Conservation (phyloP, 1,140 invertebrate species). For the Tetramorium alpestre region DNA sequence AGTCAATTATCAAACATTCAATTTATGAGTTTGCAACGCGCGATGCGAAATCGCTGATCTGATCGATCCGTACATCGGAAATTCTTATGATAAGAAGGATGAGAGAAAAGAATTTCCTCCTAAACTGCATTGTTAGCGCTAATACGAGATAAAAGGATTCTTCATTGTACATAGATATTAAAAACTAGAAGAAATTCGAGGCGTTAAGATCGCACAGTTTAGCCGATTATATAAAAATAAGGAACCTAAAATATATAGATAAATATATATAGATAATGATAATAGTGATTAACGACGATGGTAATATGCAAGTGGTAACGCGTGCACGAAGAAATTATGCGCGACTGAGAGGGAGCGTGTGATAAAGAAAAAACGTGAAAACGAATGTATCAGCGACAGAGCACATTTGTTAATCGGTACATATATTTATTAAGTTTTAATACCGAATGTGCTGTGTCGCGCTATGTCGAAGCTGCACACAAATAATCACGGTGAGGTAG, state of each 20-base stretch:
- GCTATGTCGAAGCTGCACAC: constrained; percentile 71
- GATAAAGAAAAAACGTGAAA: constrained; percentile 22
- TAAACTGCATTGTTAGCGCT: constrained; percentile 58
- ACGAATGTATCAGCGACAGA: constrained; percentile 72
- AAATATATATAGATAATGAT: constrained; percentile 62
- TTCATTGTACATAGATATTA: constrained; percentile 75
- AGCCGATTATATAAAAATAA: constrained; percentile 68
- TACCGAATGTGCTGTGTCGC: constrained; percentile 78
- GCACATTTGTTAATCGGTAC: constrained; percentile 77
- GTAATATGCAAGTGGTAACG: constrained; percentile 8
- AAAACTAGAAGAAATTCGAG: constrained; percentile 62
- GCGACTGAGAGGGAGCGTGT: constrained; percentile 26
- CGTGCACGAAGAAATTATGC: not conserved
- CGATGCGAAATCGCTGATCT: not conserved
- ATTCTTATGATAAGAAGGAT: constrained; percentile 15
- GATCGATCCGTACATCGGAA: not conserved
- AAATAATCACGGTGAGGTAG: constrained; percentile 68
- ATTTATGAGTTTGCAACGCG: constrained; percentile 52
- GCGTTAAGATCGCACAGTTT: constrained; percentile 64
- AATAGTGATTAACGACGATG: constrained; percentile 61
- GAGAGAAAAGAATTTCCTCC: constrained; percentile 30
- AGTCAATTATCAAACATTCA: constrained; percentile 79
- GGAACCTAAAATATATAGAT: constrained; percentile 65
- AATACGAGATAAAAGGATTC: constrained; percentile 52
- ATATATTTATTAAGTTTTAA: constrained; percentile 79